Evolutionary conservation across 23 tunicate genomes (phyloP).

Genomic region (Pegea sp.): DNA sequence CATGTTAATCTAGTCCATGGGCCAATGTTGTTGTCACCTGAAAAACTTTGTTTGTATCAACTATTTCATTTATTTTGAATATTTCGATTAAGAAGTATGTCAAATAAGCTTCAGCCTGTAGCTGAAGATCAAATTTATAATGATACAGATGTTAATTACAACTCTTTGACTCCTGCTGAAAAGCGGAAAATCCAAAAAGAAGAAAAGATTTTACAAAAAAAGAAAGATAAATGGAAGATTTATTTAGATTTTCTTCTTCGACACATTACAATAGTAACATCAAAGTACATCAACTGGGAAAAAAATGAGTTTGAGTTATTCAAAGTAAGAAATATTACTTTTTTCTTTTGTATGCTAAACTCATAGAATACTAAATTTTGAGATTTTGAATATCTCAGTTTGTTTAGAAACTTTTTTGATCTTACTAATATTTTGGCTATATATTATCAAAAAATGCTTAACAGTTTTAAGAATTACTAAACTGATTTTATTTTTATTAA

Average conservation of each 20-base stretch:
- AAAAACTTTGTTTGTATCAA: too few species aligned
- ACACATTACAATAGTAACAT: slow-evolving; percentile 69
- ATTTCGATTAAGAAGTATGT: too few species aligned
- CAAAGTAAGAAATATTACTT: slow-evolving; percentile 10
- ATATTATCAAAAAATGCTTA: neutral
- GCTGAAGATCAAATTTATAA: too few species aligned
- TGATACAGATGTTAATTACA: too few species aligned
- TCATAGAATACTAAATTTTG: too few species aligned
- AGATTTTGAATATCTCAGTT: neutral
- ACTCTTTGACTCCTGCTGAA: too few species aligned
- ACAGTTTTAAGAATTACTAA: neutral
- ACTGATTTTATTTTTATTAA: neutral
- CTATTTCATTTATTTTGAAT: too few species aligned
- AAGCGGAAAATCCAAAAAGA: slow-evolving; percentile 67
- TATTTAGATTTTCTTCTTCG: slow-evolving; percentile 72
- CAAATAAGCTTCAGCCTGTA: too few species aligned
- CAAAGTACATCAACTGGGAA: slow-evolving; percentile 83
- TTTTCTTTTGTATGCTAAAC: neutral
- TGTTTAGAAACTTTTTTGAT: neutral
- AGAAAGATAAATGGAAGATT: slow-evolving; percentile 83
- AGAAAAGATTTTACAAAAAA: slow-evolving; percentile 50
- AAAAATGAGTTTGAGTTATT: slow-evolving; percentile 77
- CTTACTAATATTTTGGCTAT: neutral
- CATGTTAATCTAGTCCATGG: too few species aligned
- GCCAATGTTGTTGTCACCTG: too few species aligned